A percentile compares a stretch with the other conserved stretches of the same genome.
Evolutionary conservation across 30 jellyfish, hydroid and myxozoan species (phyloP).

Genomic region (Pseudorhiza aurosa): DNA sequence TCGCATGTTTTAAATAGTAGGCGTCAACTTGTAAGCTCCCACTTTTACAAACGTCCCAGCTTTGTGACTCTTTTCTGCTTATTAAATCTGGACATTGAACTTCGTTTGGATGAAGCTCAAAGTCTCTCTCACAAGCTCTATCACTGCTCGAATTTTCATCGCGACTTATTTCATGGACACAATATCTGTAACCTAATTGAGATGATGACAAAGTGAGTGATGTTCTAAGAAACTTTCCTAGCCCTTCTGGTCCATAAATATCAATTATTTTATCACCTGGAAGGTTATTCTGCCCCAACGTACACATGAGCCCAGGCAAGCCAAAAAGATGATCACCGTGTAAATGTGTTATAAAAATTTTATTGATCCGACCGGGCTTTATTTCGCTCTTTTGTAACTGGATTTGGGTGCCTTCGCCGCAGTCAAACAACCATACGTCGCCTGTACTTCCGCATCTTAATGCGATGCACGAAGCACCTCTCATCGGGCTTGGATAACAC

Average conservation of each 20-base stretch:
- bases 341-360: constrained; percentile 86
- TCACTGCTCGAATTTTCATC: neutral
- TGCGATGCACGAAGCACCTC: constrained; percentile 89
- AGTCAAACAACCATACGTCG: constrained; percentile 92
- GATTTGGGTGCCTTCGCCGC: constrained; percentile 97
- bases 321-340: constrained; percentile 99
- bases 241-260: constrained; percentile 87
- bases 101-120: constrained; percentile 69
- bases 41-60: constrained; percentile 44
- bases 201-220: constrained; percentile 73
- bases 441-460: constrained; percentile 55
- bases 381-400: constrained; percentile 85
- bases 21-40: constrained; percentile 49
- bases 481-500: constrained; percentile 86
- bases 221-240: constrained; percentile 58
- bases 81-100: constrained; percentile 7
- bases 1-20: constrained; percentile 51
- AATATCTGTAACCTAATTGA: constrained; percentile 55
- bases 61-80: neutral
- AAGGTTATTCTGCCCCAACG: constrained; percentile 69
- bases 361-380: constrained; percentile 75
- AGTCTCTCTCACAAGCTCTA: neutral
- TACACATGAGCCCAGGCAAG: constrained; percentile 91
- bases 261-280: constrained; percentile 58
- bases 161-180: constrained; percentile 73